phyloP scores from a whole-genome alignment of 92 coral and sea anemone species.

The Palythoa heliodiscus region DNA sequence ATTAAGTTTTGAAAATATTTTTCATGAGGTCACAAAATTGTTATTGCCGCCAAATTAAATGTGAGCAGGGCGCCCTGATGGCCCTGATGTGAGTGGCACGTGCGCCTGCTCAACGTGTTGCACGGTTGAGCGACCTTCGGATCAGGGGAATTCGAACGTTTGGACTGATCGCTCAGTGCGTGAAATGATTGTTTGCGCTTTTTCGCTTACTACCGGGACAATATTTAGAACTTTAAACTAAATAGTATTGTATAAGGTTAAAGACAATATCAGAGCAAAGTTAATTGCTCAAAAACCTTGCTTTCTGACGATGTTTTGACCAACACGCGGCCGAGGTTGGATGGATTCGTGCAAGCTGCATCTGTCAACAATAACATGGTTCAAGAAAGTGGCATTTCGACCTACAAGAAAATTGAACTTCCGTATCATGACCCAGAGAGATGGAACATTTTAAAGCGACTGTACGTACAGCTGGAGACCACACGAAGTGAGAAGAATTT shows the following conservation, averaged over 20 bases:
- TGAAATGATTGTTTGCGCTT: constrained; percentile 23
- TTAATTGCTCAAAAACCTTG: neutral
- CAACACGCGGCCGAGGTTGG: neutral
- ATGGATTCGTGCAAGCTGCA: neutral
- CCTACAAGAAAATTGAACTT: constrained; percentile 40
- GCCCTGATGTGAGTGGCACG: neutral
- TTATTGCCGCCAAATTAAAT: neutral
- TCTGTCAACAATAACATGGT: neutral
- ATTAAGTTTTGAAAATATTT: no score
- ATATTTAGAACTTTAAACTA: neutral
- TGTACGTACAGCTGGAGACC: constrained; percentile 55
- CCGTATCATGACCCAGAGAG: constrained; percentile 55
- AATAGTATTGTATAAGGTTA: constrained; percentile 1
- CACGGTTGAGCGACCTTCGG: neutral
- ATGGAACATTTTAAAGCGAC: constrained; percentile 66
- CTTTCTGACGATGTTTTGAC: neutral
- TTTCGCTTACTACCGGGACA: neutral
- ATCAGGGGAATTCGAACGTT: neutral
- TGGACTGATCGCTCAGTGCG: neutral
- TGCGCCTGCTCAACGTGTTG: neutral
- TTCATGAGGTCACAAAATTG: no score
- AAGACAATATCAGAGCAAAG: neutral
- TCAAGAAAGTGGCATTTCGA: neutral
- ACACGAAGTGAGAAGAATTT: constrained; percentile 39
- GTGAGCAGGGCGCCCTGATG: no score